A percentile compares a stretch with the other conserved stretches of the same genome.
Conservation (phyloP, 1,140 invertebrate genomes). For the Nasonia longicornis region DNA sequence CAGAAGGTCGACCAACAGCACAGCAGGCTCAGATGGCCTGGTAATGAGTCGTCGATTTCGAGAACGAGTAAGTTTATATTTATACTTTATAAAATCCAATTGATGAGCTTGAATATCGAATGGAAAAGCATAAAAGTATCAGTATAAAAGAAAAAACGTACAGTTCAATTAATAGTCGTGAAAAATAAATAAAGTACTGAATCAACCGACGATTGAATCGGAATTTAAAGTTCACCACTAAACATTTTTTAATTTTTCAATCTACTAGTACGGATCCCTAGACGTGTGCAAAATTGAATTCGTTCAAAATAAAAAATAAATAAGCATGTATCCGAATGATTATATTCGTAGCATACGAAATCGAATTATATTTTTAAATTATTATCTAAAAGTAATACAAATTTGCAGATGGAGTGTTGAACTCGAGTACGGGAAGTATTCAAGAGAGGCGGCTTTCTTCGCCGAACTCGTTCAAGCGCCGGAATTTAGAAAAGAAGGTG, state of each 20-base stretch:
- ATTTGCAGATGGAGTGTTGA: slow-evolving; percentile 30
- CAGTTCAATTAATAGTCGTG: too few species aligned
- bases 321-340: too few species aligned
- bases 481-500: slow-evolving; percentile 65
- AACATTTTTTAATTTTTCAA: too few species aligned
- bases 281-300: too few species aligned
- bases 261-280: too few species aligned
- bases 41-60: slow-evolving; percentile 44
- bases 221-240: too few species aligned
- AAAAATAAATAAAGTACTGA: too few species aligned
- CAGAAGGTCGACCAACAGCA: slow-evolving; percentile 52
- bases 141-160: too few species aligned
- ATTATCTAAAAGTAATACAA: background rate
- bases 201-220: too few species aligned
- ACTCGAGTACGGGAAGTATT: slow-evolving; percentile 35
- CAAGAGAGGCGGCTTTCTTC: slow-evolving; percentile 58
- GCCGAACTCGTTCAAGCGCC: slow-evolving; percentile 60
- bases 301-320: too few species aligned
- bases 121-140: too few species aligned
- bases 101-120: background rate
- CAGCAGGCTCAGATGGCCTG: slow-evolving; percentile 58
- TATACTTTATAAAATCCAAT: background rate
- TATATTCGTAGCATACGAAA: too few species aligned
- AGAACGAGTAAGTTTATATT: slow-evolving; percentile 45
- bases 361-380: background rate